Conservation (phyloP, 2,797 vertebrate genomes). For the Petrocephalus schoutedeni region DNA sequence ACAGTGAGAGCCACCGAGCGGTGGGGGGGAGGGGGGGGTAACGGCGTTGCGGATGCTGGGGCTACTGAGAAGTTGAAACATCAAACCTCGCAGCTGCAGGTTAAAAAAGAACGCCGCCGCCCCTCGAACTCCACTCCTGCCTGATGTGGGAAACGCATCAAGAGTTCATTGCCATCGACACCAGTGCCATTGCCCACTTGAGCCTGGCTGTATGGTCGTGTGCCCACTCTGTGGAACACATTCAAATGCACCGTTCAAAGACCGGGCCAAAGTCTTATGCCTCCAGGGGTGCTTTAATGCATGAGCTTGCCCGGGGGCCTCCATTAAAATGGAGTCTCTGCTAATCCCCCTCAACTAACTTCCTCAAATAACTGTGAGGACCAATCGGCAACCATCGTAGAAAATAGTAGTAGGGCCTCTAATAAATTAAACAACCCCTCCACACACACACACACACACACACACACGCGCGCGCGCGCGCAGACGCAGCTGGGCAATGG, state of each 20-base stretch:
- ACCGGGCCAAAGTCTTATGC: neutral
- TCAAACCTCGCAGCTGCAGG: neutral
- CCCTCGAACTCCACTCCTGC: neutral
- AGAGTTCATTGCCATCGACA: neutral
- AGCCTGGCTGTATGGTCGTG: neutral
- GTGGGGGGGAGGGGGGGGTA: neutral
- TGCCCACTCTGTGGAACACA: neutral
- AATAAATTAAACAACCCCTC: neutral
- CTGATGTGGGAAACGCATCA: neutral
- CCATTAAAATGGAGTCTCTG: no score
- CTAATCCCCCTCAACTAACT: no score
- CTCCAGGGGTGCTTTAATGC: no score
- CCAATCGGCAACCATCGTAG: no score
- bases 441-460: neutral
- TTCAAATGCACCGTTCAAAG: neutral
- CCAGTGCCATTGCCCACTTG: neutral
- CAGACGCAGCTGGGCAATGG: neutral
- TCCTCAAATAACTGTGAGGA: no score
- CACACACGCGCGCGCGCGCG: neutral
- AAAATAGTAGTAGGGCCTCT: no score
- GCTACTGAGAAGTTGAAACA: neutral
- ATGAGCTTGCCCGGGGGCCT: no score
- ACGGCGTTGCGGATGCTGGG: neutral
- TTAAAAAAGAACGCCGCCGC: neutral
- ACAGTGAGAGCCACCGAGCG: neutral